Conservation (phyloP, 2,888 invertebrate genomes). For the Nysson spinosus region DNA sequence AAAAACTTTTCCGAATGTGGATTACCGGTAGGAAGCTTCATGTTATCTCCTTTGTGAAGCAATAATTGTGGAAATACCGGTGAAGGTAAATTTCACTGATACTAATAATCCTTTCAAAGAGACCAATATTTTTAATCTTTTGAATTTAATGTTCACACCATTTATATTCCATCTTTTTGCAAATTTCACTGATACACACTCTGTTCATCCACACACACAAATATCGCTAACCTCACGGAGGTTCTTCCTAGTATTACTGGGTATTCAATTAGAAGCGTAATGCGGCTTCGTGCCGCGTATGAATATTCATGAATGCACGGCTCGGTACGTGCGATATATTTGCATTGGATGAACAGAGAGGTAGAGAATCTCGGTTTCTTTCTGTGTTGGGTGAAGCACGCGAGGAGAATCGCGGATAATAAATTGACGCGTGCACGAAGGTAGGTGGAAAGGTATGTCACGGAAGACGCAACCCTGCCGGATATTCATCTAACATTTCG, state of each 20-base stretch:
- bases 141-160: background rate
- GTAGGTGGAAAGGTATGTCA: conserved; percentile 45
- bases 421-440: conserved; percentile 42
- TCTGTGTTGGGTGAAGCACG: conserved; percentile 30
- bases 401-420: conserved; percentile 45
- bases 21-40: too few relatives aligned
- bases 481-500: conserved; percentile 35
- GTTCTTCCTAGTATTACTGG: conserved; percentile 20
- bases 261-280: conserved; percentile 59
- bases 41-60: too few relatives aligned
- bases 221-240: background rate
- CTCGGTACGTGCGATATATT: conserved; percentile 15
- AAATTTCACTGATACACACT: background rate
- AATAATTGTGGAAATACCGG: too few relatives aligned
- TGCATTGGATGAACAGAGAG: background rate
- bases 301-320: conserved; percentile 54
- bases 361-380: background rate
- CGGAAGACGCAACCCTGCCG: conserved; percentile 10
- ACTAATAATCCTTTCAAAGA: too few relatives aligned
- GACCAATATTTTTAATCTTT: background rate
- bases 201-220: too few relatives aligned
- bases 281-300: conserved; percentile 45
- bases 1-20: too few relatives aligned
- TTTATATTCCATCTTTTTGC: background rate
- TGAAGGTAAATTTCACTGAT: too few relatives aligned